phyloP scores from a whole-genome alignment of 2,888 invertebrate species.

The Agrochola litura region DNA sequence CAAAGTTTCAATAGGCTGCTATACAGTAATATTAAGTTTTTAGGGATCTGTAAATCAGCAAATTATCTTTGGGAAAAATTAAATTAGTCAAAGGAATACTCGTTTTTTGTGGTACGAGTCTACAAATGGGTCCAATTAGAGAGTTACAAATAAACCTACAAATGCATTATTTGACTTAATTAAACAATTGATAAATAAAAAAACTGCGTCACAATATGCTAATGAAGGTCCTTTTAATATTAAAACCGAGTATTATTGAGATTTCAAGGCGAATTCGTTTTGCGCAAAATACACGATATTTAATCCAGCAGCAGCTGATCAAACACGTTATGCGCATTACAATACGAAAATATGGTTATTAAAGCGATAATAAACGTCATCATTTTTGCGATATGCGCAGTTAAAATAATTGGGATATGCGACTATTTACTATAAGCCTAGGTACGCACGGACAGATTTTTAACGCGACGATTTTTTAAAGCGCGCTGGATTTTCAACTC shows the following conservation, averaged over 20 bases:
- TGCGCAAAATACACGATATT: slow-evolving; percentile 26
- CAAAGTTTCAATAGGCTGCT: background rate
- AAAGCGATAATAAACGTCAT: slow-evolving; percentile 18
- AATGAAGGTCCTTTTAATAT: slow-evolving; percentile 14
- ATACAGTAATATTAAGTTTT: background rate
- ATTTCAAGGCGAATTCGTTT: slow-evolving; percentile 43
- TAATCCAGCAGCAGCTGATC: slow-evolving; percentile 35
- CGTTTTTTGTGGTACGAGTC: background rate
- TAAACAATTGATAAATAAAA: background rate
- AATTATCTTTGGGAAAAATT: background rate
- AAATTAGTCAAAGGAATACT: background rate
- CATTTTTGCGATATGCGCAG: slow-evolving; percentile 22
- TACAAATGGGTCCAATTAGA: background rate
- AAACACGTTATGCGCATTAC: slow-evolving; percentile 30
- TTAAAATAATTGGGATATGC: background rate
- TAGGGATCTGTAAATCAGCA: background rate
- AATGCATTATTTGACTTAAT: background rate
- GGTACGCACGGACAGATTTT: background rate
- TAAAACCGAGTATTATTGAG: slow-evolving; percentile 7
- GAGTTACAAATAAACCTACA: background rate
- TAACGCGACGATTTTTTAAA: background rate
- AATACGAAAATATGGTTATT: slow-evolving; percentile 23
- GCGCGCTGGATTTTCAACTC: background rate
- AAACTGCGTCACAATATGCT: slow-evolving; percentile 7
- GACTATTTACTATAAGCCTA: background rate